These are phyloP conservation scores for Callyntrura sp. DNA, from an alignment of 2,888 invertebrate species.

Conservation along the genomic window DNA sequence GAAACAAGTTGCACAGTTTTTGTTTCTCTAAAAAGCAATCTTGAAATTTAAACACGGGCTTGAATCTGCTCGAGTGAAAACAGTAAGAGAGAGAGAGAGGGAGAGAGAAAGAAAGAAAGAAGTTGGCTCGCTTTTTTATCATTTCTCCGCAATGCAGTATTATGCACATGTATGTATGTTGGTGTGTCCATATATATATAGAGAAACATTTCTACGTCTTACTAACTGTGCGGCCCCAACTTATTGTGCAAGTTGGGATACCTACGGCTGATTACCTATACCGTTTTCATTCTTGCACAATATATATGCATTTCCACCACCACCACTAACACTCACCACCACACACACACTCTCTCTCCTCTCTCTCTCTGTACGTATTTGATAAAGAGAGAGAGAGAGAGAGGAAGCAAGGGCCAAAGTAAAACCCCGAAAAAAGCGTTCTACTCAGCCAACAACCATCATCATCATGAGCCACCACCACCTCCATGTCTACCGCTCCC, in stretches of 20 bases:
- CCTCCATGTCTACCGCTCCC: neutral
- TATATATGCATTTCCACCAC: neutral
- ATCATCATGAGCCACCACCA: slow-evolving; percentile 8
- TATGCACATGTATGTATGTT: slow-evolving; percentile 75
- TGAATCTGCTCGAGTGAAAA: slow-evolving; percentile 33
- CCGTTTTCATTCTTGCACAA: slow-evolving; percentile 41
- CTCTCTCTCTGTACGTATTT: slow-evolving; percentile 8
- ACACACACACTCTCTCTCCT: slow-evolving; percentile 13
- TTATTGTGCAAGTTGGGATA: neutral
- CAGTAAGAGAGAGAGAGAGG: slow-evolving; percentile 1
- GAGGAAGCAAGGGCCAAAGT: slow-evolving; percentile 32
- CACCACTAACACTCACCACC: neutral
- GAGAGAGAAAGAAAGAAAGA: slow-evolving; percentile 28
- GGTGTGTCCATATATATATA: slow-evolving; percentile 34
- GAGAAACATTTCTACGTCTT: neutral
- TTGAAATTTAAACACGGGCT: slow-evolving; percentile 29
- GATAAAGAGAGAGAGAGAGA: slow-evolving; percentile 23
- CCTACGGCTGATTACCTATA: neutral
- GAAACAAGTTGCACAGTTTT: slow-evolving; percentile 8
- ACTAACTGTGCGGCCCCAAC: neutral
- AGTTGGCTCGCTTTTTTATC: slow-evolving; percentile 67
- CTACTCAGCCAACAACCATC: slow-evolving; percentile 8
- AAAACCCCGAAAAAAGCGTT: slow-evolving; percentile 24
- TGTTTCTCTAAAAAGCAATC: slow-evolving; percentile 35
- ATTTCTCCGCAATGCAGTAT: slow-evolving; percentile 80